Percentiles rank a stretch among this genome's conserved stretches.
Conservation (phyloP, 2,113 vertebrate genomes). For the Otus sunia region DNA sequence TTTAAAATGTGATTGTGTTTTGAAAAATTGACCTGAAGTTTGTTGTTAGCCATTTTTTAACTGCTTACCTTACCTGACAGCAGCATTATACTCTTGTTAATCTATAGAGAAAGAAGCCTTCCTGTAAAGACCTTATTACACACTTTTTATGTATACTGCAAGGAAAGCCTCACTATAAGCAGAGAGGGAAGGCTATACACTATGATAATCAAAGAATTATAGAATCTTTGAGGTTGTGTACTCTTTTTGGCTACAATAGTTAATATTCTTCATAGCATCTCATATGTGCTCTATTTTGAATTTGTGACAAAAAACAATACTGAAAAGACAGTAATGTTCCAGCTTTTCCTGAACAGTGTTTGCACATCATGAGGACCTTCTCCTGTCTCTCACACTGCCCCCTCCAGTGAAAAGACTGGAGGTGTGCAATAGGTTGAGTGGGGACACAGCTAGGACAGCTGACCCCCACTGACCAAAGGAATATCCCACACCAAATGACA, state of each 20-base stretch:
- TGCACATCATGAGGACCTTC: background rate
- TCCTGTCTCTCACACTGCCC: background rate
- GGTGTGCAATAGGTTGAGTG: background rate
- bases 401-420: background rate
- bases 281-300: background rate
- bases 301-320: background rate
- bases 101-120: background rate
- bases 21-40: background rate
- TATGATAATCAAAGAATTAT: background rate
- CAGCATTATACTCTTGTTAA: background rate
- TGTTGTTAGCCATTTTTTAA: background rate
- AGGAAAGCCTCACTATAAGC: background rate
- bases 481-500: background rate
- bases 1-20: background rate
- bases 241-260: background rate
- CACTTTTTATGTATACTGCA: background rate
- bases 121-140: background rate
- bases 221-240: background rate
- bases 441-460: background rate
- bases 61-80: background rate
- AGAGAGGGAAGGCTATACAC: background rate
- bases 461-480: background rate
- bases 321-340: background rate
- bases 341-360: background rate
- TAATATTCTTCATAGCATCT: background rate